phyloP scores from a whole-genome alignment of 1,140 invertebrate species.

The Pachypsylla venusta region DNA sequence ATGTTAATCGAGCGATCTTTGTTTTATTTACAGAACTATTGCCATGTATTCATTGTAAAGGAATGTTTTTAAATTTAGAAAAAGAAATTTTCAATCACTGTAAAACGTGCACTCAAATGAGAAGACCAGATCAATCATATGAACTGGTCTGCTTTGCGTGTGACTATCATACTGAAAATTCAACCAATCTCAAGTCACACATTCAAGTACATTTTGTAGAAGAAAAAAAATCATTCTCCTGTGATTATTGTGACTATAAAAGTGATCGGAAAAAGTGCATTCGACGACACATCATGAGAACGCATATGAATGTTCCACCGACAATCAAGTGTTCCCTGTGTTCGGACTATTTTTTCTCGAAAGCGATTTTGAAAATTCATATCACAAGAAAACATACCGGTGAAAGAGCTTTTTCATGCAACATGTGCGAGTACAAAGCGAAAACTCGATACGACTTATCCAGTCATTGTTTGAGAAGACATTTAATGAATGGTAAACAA shows the following conservation, averaged over 20 bases:
- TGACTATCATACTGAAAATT: neutral
- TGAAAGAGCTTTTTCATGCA: neutral
- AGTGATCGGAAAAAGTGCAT: neutral
- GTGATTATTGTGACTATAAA: conserved; percentile 1
- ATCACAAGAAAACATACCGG: conserved; percentile 30
- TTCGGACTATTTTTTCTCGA: neutral
- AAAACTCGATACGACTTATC: neutral
- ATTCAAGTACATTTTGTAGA: neutral
- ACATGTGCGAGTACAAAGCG: neutral
- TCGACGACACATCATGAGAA: neutral
- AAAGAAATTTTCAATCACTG: neutral
- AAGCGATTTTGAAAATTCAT: conserved; percentile 48
- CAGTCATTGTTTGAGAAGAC: neutral
- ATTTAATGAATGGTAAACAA: neutral
- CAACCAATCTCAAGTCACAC: neutral
- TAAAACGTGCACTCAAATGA: neutral
- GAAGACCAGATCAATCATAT: neutral
- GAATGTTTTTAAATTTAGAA: neutral
- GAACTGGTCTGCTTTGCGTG: neutral
- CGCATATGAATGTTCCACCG: neutral
- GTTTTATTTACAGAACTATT: neutral
- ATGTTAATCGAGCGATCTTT: no score
- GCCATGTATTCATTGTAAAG: neutral
- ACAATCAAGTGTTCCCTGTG: neutral
- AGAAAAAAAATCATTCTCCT: conserved; percentile 1